These are phyloP conservation scores for Bhutanitis thaidina DNA, from an alignment of 2,888 invertebrate species.

Conservation along the genomic window DNA sequence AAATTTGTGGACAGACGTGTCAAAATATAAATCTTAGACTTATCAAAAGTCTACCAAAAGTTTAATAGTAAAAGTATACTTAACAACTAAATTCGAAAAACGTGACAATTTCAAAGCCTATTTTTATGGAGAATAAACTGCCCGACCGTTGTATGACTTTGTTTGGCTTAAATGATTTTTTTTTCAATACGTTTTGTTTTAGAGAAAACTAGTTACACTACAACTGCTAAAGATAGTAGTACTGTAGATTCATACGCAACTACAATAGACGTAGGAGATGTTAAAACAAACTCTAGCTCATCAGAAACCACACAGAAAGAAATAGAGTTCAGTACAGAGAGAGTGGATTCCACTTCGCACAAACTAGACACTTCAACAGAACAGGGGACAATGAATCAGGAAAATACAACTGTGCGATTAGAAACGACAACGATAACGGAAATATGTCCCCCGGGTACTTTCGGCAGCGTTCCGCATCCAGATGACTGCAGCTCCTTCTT, in stretches of 20 bases:
- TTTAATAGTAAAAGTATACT: no score
- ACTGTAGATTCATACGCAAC: neutral
- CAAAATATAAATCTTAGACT: no score
- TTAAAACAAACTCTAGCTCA: neutral
- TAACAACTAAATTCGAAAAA: no score
- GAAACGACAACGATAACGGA: conserved; percentile 2
- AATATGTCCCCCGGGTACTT: conserved; percentile 24
- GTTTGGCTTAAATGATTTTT: no score
- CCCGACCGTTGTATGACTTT: no score
- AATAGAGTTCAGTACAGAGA: neutral
- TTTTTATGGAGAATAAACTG: no score
- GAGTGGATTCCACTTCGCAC: neutral
- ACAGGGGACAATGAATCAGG: neutral
- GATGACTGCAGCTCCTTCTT: conserved; percentile 33
- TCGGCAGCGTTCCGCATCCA: conserved; percentile 36
- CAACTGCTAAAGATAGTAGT: neutral
- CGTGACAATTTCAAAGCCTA: no score
- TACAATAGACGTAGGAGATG: neutral
- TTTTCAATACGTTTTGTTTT: no score
- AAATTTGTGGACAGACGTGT: no score
- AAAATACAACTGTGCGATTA: neutral
- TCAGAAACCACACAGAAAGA: neutral
- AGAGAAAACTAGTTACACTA: neutral
- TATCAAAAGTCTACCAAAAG: no score
- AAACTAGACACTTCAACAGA: neutral